Base-by-base conservation (phyloP, 2,888 invertebrate genomes). In the Drosophila kokeensis region DNA sequence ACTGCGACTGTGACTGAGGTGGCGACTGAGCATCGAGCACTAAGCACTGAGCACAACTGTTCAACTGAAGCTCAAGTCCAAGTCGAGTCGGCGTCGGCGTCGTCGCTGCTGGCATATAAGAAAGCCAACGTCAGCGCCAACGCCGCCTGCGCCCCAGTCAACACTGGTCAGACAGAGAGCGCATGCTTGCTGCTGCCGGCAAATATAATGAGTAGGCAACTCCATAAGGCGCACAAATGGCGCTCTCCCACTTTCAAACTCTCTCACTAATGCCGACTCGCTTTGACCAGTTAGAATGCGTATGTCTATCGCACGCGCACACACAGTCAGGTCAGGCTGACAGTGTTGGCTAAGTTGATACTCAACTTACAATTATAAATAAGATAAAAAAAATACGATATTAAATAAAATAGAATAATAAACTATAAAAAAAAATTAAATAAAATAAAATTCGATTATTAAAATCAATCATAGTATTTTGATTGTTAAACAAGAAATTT, bases 161-260 rank as follows among this genome's bases (percentile, higher is more conserved):
- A 69, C 54, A 69, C 52, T 77, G 78, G 78, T 45, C 83, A 83
- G 86, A 85, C 75, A 89, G 88, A 78, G 85, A 89, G 86, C 88
- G 85, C 85, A 89, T 87, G 85, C 88, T 85, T 89, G 86, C 81
- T 85, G 84, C 85, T 74, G 86, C 89, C 78, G 81, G 78, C 65
- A 68, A 72, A 49, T 38, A 45, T 34, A 32, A 36, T 72, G 72
- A 57, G 71, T 57, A 29, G 49, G 54, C 61, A 68, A 77, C 78
- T 78, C 54, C 60, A 53, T 4, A 50, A 53, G 42, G 21, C 55
- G 45, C 64, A 38, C 21, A 49, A 69, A 42, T 21, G 40, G 49
- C 55, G 58, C 76, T 74, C 69, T 55, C 66, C 49, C 63, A 55
- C 60, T 36, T 60, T 42, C 49, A 63, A 54, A 27, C 42, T 62